These are phyloP conservation scores for Odontamblyopus lacepedii DNA, from an alignment of 2,797 vertebrate genomes.

Conservation along the genomic window DNA sequence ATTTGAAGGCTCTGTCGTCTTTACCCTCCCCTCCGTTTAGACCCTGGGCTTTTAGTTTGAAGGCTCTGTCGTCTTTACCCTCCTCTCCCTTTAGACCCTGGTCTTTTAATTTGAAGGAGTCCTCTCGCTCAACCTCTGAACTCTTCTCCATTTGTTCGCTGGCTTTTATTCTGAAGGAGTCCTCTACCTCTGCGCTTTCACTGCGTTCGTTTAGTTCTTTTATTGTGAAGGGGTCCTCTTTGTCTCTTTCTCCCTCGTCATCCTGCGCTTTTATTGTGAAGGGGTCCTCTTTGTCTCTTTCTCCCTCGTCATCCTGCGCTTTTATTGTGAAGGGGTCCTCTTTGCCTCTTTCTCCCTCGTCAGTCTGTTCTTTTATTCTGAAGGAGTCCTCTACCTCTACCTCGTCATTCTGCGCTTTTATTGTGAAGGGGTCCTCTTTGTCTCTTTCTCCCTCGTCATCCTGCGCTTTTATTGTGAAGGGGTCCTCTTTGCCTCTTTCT, in stretches of 20 bases:
- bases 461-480: not conserved
- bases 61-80: not conserved
- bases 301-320: not conserved
- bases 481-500: too few relatives aligned
- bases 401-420: not conserved
- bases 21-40: not conserved
- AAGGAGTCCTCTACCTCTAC: too few relatives aligned
- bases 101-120: not conserved
- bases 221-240: not conserved
- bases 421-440: not conserved
- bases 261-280: not conserved
- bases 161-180: not conserved
- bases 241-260: not conserved
- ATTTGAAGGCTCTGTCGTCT: not conserved
- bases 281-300: not conserved
- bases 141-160: too few relatives aligned
- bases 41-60: not conserved
- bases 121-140: too few relatives aligned
- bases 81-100: not conserved
- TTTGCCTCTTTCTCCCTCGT: too few relatives aligned
- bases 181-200: not conserved
- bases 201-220: not conserved
- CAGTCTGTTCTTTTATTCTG: too few relatives aligned
- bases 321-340: too few relatives aligned
- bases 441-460: slow-evolving; percentile 10